phyloP scores from a whole-genome alignment of 37 sponge, comb jelly and placozoan species.

The Aphrocallistes beatrix region DNA sequence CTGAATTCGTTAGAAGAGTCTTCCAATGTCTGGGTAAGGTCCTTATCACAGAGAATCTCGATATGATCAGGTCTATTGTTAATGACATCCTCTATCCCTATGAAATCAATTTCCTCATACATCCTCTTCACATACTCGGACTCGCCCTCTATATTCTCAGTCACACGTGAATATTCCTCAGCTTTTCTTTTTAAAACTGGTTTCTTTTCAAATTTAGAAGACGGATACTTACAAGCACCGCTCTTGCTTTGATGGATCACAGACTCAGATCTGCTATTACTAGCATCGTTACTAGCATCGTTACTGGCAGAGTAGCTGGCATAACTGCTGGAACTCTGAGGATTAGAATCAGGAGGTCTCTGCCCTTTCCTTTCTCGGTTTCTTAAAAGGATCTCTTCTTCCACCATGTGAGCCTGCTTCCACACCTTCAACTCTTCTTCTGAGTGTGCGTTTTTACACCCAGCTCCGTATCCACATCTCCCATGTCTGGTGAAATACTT shows the following conservation, averaged over 20 bases:
- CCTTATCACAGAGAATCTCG: not conserved
- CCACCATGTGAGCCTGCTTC: not conserved
- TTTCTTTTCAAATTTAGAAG: too few relatives aligned
- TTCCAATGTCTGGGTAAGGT: not conserved
- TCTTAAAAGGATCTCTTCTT: too few relatives aligned
- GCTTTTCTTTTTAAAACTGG: too few relatives aligned
- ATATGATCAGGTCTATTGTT: not conserved
- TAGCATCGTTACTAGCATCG: too few relatives aligned
- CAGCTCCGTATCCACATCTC: not conserved
- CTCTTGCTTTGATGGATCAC: too few relatives aligned
- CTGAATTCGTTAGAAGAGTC: not conserved
- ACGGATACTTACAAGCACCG: not conserved
- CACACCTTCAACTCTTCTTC: not conserved
- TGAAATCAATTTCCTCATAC: not conserved
- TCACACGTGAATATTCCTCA: too few relatives aligned
- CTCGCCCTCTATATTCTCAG: not conserved
- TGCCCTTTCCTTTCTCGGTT: too few relatives aligned
- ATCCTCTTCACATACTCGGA: not conserved
- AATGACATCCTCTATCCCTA: not conserved
- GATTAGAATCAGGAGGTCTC: too few relatives aligned
- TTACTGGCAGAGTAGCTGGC: too few relatives aligned
- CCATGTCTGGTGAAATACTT: not conserved
- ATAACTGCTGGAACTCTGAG: too few relatives aligned
- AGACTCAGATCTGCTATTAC: too few relatives aligned
- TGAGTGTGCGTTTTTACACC: not conserved